Conservation (phyloP, 2,888 invertebrate genomes). For the Fragum fragum region DNA sequence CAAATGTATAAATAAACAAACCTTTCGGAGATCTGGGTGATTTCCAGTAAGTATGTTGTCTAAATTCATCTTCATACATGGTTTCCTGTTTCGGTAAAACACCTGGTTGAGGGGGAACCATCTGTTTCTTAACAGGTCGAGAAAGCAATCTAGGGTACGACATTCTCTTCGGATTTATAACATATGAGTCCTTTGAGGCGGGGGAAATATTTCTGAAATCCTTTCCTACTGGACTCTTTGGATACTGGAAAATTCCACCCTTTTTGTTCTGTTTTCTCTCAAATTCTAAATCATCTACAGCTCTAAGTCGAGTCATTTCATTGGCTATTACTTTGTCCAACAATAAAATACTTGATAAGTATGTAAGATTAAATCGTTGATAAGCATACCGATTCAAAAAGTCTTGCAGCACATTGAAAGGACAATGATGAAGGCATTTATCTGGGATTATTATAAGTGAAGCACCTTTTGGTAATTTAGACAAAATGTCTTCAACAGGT, state of each 20-base stretch:
- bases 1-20: no score
- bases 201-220: constrained; percentile 28
- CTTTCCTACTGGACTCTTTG: constrained; percentile 31
- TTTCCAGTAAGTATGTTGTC: constrained; percentile 43
- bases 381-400: constrained; percentile 71
- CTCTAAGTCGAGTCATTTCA: constrained; percentile 76
- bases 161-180: constrained; percentile 70
- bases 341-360: constrained; percentile 79
- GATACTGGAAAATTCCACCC: constrained; percentile 70
- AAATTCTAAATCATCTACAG: constrained; percentile 80
- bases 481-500: constrained; percentile 82
- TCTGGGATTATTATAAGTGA: constrained; percentile 83
- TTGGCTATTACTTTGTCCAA: constrained; percentile 80
- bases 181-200: constrained; percentile 6
- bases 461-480: constrained; percentile 73
- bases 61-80: constrained; percentile 61
- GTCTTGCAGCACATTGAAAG: constrained; percentile 81
- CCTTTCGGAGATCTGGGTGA: constrained; percentile 46
- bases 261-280: constrained; percentile 76
- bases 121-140: constrained; percentile 48
- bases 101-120: constrained; percentile 65
- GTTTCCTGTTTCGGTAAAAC: constrained; percentile 52
- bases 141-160: constrained; percentile 79
- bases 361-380: constrained; percentile 78
- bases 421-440: constrained; percentile 79